phyloP scores from a whole-genome alignment of 2,797 vertebrate genomes.

The Sibirionetta formosa region DNA sequence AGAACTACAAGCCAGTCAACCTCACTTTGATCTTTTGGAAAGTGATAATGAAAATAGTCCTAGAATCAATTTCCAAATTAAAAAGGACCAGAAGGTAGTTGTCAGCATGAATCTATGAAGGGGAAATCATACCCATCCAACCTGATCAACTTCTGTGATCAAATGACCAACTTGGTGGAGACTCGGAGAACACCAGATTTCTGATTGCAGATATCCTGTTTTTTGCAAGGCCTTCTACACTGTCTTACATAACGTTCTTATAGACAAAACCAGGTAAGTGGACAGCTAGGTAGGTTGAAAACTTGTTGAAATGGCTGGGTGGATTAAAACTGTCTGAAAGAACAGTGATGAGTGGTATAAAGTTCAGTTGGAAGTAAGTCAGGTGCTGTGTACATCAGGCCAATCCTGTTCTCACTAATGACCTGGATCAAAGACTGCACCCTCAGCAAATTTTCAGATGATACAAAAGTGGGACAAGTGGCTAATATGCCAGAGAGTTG shows the following conservation, averaged over 20 bases:
- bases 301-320: neutral
- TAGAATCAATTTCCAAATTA: neutral
- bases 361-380: neutral
- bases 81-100: neutral
- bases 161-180: neutral
- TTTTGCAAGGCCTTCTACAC: neutral
- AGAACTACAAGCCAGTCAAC: neutral
- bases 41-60: neutral
- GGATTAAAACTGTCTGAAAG: neutral
- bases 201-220: no score
- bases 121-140: neutral
- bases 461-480: neutral
- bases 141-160: neutral
- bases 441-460: neutral
- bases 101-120: neutral
- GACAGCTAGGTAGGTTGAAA: neutral
- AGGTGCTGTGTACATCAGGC: neutral
- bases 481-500: neutral
- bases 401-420: neutral
- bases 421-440: neutral
- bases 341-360: neutral
- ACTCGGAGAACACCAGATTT: neutral
- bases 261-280: neutral
- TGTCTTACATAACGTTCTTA: neutral
- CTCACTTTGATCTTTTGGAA: neutral